A percentile compares a stretch with the other conserved stretches of the same genome.
Conservation (phyloP, 2,797 vertebrate genomes). For the Enteromius mattozi region DNA sequence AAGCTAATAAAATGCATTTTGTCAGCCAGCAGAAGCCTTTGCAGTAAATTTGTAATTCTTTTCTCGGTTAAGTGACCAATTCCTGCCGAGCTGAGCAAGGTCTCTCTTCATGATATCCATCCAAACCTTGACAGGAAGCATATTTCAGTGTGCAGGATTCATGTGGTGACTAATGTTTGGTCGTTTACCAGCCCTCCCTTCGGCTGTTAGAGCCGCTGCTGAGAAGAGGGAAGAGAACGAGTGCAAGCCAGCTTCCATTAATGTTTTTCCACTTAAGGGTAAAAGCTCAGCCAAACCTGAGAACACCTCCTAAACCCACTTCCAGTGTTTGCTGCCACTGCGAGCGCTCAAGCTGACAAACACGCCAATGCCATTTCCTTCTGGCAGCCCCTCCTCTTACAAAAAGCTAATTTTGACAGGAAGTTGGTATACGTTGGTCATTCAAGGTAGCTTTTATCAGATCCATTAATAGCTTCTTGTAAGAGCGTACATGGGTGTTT, state of each 20-base stretch:
- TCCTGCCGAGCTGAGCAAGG: conserved; percentile 52
- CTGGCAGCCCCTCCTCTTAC: background rate
- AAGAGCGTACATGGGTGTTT: background rate
- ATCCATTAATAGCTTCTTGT: conserved; percentile 40
- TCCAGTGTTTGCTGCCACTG: conserved; percentile 66
- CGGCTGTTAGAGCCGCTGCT: conserved; percentile 51
- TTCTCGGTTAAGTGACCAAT: conserved; percentile 30
- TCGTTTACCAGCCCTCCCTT: conserved; percentile 54
- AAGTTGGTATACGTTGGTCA: conserved; percentile 10
- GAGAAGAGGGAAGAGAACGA: conserved; percentile 45
- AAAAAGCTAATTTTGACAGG: conserved; percentile 37
- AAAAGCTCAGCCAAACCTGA: conserved; percentile 65
- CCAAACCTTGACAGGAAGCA: conserved; percentile 50
- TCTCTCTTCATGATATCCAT: conserved; percentile 45
- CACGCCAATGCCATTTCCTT: conserved; percentile 36
- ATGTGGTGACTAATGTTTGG: conserved; percentile 59
- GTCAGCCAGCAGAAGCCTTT: conserved; percentile 32
- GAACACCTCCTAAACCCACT: conserved; percentile 74
- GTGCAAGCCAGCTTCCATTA: conserved; percentile 68
- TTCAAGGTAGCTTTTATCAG: conserved; percentile 2
- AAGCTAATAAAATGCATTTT: conserved; percentile 11
- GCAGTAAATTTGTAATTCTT: conserved; percentile 36
- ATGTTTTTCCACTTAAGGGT: conserved; percentile 70
- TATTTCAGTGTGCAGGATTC: conserved; percentile 55
- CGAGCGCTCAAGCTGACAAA: conserved; percentile 64